phyloP scores from a whole-genome alignment of 2,888 invertebrate genomes.

The Drosophila sordidapex region DNA sequence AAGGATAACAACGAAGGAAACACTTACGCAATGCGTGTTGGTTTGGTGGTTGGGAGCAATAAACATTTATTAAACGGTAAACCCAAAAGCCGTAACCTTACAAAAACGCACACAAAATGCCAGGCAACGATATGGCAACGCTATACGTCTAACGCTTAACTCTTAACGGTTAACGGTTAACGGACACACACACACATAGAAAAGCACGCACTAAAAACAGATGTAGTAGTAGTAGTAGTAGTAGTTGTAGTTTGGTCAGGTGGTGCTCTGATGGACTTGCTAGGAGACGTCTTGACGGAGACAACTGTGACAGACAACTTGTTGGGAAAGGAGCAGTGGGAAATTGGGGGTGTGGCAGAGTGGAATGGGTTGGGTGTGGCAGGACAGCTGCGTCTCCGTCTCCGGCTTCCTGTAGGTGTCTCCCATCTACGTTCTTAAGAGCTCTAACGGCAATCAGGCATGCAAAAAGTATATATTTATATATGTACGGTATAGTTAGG shows the following conservation, averaged over 20 bases:
- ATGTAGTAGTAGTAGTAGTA: constrained; percentile 19
- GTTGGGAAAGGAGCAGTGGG: background rate
- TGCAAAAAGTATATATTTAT: constrained; percentile 42
- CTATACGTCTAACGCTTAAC: constrained; percentile 41
- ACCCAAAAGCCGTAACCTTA: constrained; percentile 62
- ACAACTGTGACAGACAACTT: constrained; percentile 44
- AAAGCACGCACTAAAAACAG: constrained; percentile 55
- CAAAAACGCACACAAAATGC: constrained; percentile 45
- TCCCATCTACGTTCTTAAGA: constrained; percentile 37
- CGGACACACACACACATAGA: constrained; percentile 42
- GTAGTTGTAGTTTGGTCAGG: constrained; percentile 20
- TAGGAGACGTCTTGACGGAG: constrained; percentile 40
- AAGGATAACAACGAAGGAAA: constrained; percentile 62
- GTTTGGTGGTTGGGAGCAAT: constrained; percentile 44
- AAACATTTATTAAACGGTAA: constrained; percentile 65
- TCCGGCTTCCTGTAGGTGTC: constrained; percentile 25
- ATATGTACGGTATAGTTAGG: constrained; percentile 15
- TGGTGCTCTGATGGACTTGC: constrained; percentile 19
- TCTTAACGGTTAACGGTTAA: constrained; percentile 33
- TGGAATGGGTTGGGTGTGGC: constrained; percentile 5
- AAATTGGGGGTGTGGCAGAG: background rate
- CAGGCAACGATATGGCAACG: constrained; percentile 61
- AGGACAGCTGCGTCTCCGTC: constrained; percentile 10
- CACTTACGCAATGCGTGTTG: constrained; percentile 67
- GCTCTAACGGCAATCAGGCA: constrained; percentile 50